These are phyloP conservation scores for Calyptomena viridis DNA, from an alignment of 2,113 vertebrate genomes.

Conservation along the genomic window DNA sequence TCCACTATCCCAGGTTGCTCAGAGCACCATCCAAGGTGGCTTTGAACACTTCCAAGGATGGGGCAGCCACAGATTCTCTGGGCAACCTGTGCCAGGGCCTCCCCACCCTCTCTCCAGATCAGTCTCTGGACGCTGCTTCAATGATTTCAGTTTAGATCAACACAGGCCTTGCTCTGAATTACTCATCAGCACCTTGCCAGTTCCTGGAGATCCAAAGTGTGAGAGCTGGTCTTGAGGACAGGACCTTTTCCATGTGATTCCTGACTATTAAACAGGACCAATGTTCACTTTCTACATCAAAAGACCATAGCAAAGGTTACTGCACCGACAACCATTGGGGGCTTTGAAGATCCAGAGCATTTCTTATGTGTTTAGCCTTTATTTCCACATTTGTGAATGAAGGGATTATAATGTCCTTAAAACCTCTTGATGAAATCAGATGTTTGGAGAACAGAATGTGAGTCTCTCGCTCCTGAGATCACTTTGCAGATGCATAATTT, in stretches of 20 bases:
- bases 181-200: background rate
- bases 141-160: background rate
- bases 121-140: background rate
- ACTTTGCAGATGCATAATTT: conserved; percentile 19
- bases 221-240: background rate
- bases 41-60: rapidly evolving
- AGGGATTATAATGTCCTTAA: background rate
- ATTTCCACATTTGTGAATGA: background rate
- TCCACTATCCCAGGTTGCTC: background rate
- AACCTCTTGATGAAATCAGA: background rate
- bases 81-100: background rate
- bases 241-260: background rate
- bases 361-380: background rate
- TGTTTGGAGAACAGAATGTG: background rate
- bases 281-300: background rate
- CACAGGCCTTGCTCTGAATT: background rate
- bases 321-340: background rate
- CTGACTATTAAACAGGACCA: background rate
- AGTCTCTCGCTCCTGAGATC: background rate
- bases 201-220: background rate
- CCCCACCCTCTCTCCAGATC: background rate
- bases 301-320: background rate
- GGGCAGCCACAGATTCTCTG: background rate
- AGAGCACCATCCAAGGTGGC: background rate
- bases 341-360: background rate